Conservation (phyloP, 2,797 vertebrate species). For the Macropodus opercularis region DNA sequence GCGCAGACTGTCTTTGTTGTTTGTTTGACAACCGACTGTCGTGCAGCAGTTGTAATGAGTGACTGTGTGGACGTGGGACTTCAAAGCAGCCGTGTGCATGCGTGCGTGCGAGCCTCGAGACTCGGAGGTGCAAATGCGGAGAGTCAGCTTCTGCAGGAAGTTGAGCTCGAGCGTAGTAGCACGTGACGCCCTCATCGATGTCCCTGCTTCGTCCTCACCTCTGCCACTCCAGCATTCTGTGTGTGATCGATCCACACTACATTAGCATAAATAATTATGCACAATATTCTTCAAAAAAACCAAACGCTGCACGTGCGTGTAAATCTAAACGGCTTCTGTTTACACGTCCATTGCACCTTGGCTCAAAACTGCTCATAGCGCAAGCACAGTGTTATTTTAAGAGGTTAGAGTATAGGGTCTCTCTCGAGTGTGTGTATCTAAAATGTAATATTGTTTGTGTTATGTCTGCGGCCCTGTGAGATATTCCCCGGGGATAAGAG, state of each 20-base stretch:
- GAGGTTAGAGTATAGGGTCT: slow-evolving; percentile 57
- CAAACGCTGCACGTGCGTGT: no score
- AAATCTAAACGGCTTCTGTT: slow-evolving; percentile 43
- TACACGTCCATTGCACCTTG: slow-evolving; percentile 45
- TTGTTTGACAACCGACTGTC: slow-evolving; percentile 56
- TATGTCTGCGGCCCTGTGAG: slow-evolving; percentile 61
- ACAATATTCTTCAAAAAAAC: slow-evolving; percentile 16
- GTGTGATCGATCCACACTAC: slow-evolving; percentile 19
- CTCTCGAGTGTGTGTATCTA: slow-evolving; percentile 48
- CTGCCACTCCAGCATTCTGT: slow-evolving; percentile 11
- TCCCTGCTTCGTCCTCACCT: slow-evolving; percentile 22
- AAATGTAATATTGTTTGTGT: slow-evolving; percentile 44
- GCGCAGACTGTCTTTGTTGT: slow-evolving; percentile 38
- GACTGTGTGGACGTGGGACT: slow-evolving; percentile 40
- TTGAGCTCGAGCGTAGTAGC: slow-evolving; percentile 35
- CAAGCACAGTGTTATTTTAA: slow-evolving; percentile 54
- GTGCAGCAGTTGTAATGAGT: slow-evolving; percentile 46
- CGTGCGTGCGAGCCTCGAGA: slow-evolving; percentile 31
- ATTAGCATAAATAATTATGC: slow-evolving; percentile 28
- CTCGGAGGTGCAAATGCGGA: slow-evolving; percentile 32
- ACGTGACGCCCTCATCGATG: slow-evolving; percentile 35
- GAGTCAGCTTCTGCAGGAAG: slow-evolving; percentile 49
- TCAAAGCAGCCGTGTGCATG: slow-evolving; percentile 34
- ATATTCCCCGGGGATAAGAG: slow-evolving; percentile 65
- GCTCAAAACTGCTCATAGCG: slow-evolving; percentile 46